A percentile compares a stretch with the other conserved stretches of the same genome.
phyloP scores from a whole-genome alignment of 2,113 vertebrate genomes.

The Talpa occidentalis region DNA sequence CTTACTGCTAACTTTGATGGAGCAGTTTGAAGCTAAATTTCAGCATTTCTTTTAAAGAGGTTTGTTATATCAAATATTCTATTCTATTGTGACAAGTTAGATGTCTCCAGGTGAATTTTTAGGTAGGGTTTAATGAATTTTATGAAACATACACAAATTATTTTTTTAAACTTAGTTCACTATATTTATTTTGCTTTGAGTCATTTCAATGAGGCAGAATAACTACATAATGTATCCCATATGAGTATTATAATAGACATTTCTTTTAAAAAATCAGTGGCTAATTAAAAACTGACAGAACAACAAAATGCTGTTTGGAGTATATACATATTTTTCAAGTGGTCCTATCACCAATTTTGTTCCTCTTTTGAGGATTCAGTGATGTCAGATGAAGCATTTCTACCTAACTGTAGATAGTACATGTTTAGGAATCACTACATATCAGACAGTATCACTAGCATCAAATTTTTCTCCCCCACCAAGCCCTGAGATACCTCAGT shows the following conservation, averaged over 20 bases:
- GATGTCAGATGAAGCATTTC: not conserved
- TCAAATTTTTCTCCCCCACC: not conserved
- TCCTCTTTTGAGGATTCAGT: not conserved
- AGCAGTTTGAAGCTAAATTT: constrained; percentile 10
- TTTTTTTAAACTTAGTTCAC: not conserved
- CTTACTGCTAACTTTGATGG: not conserved
- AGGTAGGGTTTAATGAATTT: not conserved
- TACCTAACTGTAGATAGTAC: not conserved
- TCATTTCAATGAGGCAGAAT: not conserved
- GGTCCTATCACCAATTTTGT: not conserved
- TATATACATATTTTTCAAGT: not conserved
- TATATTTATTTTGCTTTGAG: not conserved
- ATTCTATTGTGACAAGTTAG: not conserved
- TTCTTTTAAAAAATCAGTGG: not conserved
- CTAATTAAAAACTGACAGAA: not conserved
- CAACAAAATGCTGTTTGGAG: not conserved
- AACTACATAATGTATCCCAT: not conserved
- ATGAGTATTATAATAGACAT: not conserved
- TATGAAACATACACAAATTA: not conserved
- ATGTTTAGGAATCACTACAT: not conserved
- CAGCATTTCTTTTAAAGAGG: not conserved
- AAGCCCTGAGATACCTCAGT: not conserved
- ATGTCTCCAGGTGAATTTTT: constrained; percentile 41
- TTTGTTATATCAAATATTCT: not conserved
- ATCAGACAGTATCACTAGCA: not conserved